A percentile compares a stretch with the other conserved stretches of the same genome.
phyloP scores from a whole-genome alignment of 2,797 vertebrate species.

The Eptatretus atami region DNA sequence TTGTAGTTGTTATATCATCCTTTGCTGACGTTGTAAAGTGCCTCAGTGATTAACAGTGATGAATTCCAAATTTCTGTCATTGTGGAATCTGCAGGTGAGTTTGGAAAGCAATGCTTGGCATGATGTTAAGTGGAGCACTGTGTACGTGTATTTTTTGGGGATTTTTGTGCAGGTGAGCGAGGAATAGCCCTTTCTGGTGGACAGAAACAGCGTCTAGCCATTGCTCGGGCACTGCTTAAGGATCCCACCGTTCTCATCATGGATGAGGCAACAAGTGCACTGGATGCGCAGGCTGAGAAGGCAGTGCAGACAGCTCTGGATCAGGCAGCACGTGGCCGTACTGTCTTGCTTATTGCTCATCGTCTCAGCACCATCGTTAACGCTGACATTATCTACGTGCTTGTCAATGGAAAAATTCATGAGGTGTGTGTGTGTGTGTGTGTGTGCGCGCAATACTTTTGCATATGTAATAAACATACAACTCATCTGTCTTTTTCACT shows the following conservation, averaged over 20 bases:
- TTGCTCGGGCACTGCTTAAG: conserved; percentile 60
- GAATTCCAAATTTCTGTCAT: too few relatives aligned
- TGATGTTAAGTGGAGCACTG: too few relatives aligned
- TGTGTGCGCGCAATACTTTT: too few relatives aligned
- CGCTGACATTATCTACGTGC: conserved; percentile 46
- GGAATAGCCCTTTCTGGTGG: conserved; percentile 55
- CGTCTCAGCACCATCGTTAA: conserved; percentile 58
- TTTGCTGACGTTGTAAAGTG: too few relatives aligned
- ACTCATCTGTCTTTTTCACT: too few relatives aligned
- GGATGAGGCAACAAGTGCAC: conserved; percentile 67
- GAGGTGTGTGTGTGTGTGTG: conserved; percentile 25
- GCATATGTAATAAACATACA: too few relatives aligned
- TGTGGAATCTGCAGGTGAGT: too few relatives aligned
- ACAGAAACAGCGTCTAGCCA: conserved; percentile 73
- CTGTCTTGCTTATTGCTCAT: conserved; percentile 70
- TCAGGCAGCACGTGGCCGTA: conserved; percentile 36
- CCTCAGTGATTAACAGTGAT: too few relatives aligned
- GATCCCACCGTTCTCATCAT: conserved; percentile 43
- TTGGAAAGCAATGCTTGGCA: too few relatives aligned
- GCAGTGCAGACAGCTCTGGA: conserved; percentile 66
- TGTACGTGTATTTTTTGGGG: too few relatives aligned
- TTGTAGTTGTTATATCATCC: too few relatives aligned
- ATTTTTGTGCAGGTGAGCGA: conserved; percentile 28
- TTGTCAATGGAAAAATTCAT: conserved; percentile 32
- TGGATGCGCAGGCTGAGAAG: conserved; percentile 47